Base-by-base conservation (phyloP, 2,888 invertebrate genomes). In the Plagodis dolabraria region DNA sequence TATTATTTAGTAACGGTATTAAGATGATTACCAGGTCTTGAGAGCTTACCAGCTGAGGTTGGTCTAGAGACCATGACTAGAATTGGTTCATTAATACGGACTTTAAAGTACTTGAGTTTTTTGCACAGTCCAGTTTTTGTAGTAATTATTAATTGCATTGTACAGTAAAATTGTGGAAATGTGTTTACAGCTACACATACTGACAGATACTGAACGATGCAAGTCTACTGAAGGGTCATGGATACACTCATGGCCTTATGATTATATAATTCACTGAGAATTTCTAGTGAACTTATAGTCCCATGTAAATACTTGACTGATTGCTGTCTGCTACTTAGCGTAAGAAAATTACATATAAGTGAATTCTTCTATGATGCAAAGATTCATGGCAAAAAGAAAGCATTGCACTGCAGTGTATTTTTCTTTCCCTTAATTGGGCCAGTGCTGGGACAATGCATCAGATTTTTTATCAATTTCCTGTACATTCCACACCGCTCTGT, bases 41-140 rank as follows among this genome's bases (percentile, higher is more conserved):
- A 22, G 22, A 22, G 22, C 22, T 22, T 22, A 22, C 22, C 22
- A 22, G 22, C 22, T 22, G 22, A 22, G 22, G 4, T 22, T 22
- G 22, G 22, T 22, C 22, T 22, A 4, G 22, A 22, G 4, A 22
- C 22, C 2, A 22, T 22, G 22, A 22, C 22, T 22, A 22, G 4
- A 22, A 22, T 22, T 4, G 22, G 22, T 22, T 22, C 4, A 22
- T 22, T 22, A 22, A 22, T 22, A 22, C 1, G 22, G 22, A 40
- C 12, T 8, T 33, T 53, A 33, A 53, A 53, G 38, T 46, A 52
- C 11, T 11, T 4, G 12, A 12, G 35, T 9, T 53, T 57, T 35
- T 45, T 45, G 55, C 48, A 60, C 55, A 55, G 60, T 56, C 48
- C 35, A 42, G 6, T 38, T n/a, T 40, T 36, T 36, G 10, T 12